Conservation (phyloP, 2,113 vertebrate species). For the Pyxicephalus adspersus region DNA sequence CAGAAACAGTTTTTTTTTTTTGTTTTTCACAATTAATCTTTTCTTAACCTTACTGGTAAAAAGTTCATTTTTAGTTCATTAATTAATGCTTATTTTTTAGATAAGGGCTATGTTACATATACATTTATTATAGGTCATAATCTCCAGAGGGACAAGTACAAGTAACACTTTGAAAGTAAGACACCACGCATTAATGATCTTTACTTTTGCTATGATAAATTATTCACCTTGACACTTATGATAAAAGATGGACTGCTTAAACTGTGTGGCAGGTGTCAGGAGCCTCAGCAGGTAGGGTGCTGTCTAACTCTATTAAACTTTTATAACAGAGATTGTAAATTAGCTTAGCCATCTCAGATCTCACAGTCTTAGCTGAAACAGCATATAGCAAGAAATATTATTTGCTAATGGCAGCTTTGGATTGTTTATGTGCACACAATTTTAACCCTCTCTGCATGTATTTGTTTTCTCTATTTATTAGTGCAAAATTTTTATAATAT, state of each 20-base stretch:
- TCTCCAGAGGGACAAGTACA: background rate
- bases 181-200: background rate
- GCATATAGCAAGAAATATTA: background rate
- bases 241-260: slow-evolving; percentile 38
- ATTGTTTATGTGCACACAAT: background rate
- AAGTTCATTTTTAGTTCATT: too few relatives aligned
- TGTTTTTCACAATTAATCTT: too few relatives aligned
- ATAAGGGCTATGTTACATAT: too few relatives aligned
- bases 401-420: background rate
- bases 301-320: slow-evolving; percentile 44
- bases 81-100: too few relatives aligned
- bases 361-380: background rate
- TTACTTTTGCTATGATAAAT: slow-evolving; percentile 45
- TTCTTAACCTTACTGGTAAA: too few relatives aligned
- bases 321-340: slow-evolving; percentile 40
- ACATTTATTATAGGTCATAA: background rate
- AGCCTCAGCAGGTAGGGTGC: slow-evolving; percentile 25
- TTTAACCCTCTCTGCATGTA: background rate
- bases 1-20: too few relatives aligned
- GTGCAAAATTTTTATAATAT: background rate
- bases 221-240: slow-evolving; percentile 34
- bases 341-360: slow-evolving; percentile 16
- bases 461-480: background rate
- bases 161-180: background rate
- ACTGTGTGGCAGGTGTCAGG: slow-evolving; percentile 47